These are phyloP conservation scores for Leptothorax acervorum DNA, from an alignment of 2,888 invertebrate genomes.

Conservation along the genomic window DNA sequence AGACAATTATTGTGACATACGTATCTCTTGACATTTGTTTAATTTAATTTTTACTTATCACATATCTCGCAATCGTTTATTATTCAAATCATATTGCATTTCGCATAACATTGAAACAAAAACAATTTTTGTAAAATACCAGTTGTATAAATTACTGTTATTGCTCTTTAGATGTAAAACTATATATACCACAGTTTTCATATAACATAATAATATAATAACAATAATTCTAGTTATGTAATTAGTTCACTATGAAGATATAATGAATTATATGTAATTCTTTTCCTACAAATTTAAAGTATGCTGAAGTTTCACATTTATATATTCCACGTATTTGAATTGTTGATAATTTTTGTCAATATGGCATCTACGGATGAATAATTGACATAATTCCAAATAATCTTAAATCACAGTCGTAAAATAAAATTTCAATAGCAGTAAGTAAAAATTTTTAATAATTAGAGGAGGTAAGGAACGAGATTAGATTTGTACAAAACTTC, in stretches of 20 bases:
- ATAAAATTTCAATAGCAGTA: constrained; percentile 1
- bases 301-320: background rate
- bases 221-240: constrained; percentile 9
- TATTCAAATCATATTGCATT: constrained; percentile 71
- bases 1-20: constrained; percentile 61
- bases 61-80: constrained; percentile 66
- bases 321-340: background rate
- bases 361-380: background rate
- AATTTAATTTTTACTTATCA: constrained; percentile 66
- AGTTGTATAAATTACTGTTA: constrained; percentile 32
- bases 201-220: constrained; percentile 4
- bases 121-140: constrained; percentile 71
- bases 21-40: constrained; percentile 53
- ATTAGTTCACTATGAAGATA: constrained; percentile 9
- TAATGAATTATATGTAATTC: background rate
- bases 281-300: constrained; percentile 3
- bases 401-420: constrained; percentile 26
- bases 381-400: background rate
- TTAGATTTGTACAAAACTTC: background rate
- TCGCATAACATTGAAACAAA: constrained; percentile 75
- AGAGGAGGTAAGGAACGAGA: background rate
- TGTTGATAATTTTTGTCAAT: background rate
- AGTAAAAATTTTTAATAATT: background rate
- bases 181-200: background rate
- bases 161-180: constrained; percentile 5